Percentiles rank a stretch among this genome's conserved stretches.
phyloP scores from a whole-genome alignment of 1,140 invertebrate species.

The Anastrepha obliqua region DNA sequence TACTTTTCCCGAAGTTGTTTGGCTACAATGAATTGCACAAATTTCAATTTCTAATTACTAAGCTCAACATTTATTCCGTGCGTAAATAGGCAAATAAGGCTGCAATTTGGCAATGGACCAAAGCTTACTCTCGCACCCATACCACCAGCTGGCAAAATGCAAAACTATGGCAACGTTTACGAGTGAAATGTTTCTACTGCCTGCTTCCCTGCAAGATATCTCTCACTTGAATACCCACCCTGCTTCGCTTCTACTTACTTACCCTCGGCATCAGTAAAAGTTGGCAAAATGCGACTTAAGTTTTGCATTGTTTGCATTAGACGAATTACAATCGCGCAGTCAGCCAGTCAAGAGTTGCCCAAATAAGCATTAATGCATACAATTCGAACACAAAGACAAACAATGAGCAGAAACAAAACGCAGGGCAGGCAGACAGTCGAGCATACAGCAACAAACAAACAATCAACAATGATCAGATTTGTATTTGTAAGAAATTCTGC shows the following conservation, averaged over 20 bases:
- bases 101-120: neutral
- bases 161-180: conserved; percentile 28
- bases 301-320: conserved; percentile 48
- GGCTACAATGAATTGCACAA: neutral
- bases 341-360: neutral
- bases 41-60: conserved; percentile 22
- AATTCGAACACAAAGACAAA: conserved; percentile 2
- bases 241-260: neutral
- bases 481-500: neutral
- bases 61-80: conserved; percentile 19
- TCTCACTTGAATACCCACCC: neutral
- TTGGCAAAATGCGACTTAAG: neutral
- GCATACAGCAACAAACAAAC: neutral
- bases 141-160: neutral
- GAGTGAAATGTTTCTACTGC: neutral
- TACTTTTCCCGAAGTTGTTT: neutral
- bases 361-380: neutral
- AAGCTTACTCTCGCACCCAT: neutral
- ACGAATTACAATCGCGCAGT: conserved; percentile 30
- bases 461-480: conserved; percentile 18
- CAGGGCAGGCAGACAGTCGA: neutral
- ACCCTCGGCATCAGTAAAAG: no score
- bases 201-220: neutral
- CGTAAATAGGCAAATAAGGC: neutral
- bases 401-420: neutral